Evolutionary conservation across 2,113 vertebrate species (phyloP), one percentile per base, ranked within the genome.

Genomic region (Microtus montanus): DNA sequence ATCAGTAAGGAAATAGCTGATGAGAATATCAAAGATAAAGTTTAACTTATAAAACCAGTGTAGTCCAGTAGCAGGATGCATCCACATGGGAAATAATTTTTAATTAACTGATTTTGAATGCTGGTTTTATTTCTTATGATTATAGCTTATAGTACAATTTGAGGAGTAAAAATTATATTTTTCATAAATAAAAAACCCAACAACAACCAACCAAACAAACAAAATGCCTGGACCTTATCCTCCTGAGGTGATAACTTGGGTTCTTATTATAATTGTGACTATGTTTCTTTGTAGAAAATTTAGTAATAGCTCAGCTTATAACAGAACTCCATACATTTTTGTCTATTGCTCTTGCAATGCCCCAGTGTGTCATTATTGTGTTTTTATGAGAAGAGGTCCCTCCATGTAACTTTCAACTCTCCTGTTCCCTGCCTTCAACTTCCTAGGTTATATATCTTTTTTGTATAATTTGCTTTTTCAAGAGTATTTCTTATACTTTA

Each of bases 221-320:
- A 44, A 26, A 33, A 33, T 2, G 68, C 14, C 66, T 95, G 91
- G 47, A 73, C 13, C 11, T 86, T 87, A 3, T 54, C 77, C 63
- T 87, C 7, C n/a, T 82, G 33, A 95, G n/a, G 63, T 88, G 13
- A 33, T 73, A 88, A 86, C 71, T 94, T 94, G 38, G 30, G 7
- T 6, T 38, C 30, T 68, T 70, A 44, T 66, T 89, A 89, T 79
- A 95, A 79, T 24, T 93, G 2, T 28, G 61, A 66, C 28, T 74
- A 85, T 49, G 6, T 79, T 85, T 90, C 5, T 11, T 93, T 7
- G 63, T 9, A 2, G 61, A 82, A 92, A 90, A 10, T 63, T 86
- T 71, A 68, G 80, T 90, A 87, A 71, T 91, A 64, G 22, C 41
- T 54, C 28, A 63, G 71, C 75, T 91, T 5, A 24, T 70, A 58